These are phyloP conservation scores for Thaumetopoea pityocampa DNA, from an alignment of 1,140 invertebrate species.

Conservation along the genomic window DNA sequence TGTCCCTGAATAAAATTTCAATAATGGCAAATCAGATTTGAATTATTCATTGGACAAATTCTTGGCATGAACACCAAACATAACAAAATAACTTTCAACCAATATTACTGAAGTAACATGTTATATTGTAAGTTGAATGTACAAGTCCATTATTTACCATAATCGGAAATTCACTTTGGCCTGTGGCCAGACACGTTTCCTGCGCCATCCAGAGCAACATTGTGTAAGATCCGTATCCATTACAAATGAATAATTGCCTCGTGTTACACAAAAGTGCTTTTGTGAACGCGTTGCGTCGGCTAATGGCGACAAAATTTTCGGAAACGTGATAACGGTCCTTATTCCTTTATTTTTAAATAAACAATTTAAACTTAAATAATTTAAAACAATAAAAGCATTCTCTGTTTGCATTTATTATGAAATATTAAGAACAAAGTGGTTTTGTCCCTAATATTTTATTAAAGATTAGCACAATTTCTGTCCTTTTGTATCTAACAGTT, in stretches of 20 bases:
- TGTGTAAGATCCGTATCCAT: constrained; percentile 13
- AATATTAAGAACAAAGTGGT: too few relatives aligned
- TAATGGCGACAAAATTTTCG: constrained; percentile 10
- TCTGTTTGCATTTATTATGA: too few relatives aligned
- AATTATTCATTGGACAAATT: constrained; percentile 9
- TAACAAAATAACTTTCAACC: constrained; percentile 10
- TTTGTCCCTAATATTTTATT: too few relatives aligned
- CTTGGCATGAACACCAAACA: constrained; percentile 13
- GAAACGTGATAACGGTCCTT: background rate
- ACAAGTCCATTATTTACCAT: constrained; percentile 35
- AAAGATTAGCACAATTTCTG: too few relatives aligned
- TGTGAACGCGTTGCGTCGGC: background rate
- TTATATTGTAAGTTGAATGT: constrained; percentile 14
- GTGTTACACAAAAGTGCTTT: constrained; percentile 6
- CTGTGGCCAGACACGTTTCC: constrained; percentile 7
- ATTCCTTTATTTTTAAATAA: too few relatives aligned
- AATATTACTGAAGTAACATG: constrained; percentile 5
- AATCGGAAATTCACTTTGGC: constrained; percentile 48
- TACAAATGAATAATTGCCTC: constrained; percentile 18
- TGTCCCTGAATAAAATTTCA: too few relatives aligned
- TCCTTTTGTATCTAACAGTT: too few relatives aligned
- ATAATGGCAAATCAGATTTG: too few relatives aligned
- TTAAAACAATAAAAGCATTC: too few relatives aligned
- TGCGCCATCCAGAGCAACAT: constrained; percentile 3
- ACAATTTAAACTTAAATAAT: too few relatives aligned